Evolutionary conservation across 2,113 vertebrate species (phyloP).

Genomic region (Crotalus viridis): DNA sequence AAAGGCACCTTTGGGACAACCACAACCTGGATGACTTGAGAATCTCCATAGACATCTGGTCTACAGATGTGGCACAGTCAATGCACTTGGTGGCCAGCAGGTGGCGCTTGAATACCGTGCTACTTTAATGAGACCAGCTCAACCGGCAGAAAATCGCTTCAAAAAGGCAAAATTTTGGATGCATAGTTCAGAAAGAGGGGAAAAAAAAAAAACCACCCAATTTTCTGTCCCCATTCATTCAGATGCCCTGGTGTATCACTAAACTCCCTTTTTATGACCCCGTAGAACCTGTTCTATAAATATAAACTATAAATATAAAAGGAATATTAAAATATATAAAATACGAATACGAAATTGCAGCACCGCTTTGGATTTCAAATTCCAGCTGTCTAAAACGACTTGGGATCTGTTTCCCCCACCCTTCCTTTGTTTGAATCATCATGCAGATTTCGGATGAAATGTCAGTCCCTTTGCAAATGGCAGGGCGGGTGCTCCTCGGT

Average conservation of each 20-base stretch:
- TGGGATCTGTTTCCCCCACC: too few species aligned
- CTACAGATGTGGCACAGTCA: not conserved
- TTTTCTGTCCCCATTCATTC: not conserved
- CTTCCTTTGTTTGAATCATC: too few species aligned
- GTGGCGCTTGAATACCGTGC: not conserved
- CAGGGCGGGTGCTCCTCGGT: accelerated
- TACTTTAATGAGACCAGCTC: too few species aligned
- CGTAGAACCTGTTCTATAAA: not conserved
- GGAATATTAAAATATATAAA: not conserved
- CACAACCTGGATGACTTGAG: too few species aligned
- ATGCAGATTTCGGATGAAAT: not conserved
- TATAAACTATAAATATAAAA: not conserved
- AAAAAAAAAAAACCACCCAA: not conserved
- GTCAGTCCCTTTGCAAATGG: not conserved
- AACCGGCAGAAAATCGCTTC: not conserved
- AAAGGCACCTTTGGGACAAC: too few species aligned
- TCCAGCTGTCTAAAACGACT: too few species aligned
- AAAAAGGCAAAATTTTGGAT: not conserved
- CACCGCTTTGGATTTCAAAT: not conserved
- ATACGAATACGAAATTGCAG: not conserved
- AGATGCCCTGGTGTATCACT: not conserved
- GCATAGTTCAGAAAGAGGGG: not conserved
- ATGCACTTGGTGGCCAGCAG: not conserved
- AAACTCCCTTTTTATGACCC: not conserved
- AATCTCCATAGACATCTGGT: not conserved